Base-by-base conservation (phyloP, 2,888 invertebrate genomes). In the Palloptera scutellata region DNA sequence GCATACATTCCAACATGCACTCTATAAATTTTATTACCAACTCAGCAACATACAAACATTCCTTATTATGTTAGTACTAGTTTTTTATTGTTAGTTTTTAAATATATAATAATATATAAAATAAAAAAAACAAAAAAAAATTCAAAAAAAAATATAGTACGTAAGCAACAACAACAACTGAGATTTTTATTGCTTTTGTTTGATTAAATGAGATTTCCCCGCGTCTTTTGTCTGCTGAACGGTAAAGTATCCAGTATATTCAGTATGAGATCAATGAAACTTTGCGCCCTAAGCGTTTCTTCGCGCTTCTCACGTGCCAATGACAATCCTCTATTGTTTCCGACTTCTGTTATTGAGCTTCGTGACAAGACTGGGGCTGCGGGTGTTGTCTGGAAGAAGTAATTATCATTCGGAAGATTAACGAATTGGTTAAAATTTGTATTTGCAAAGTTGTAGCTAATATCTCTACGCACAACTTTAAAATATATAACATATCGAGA, bases 191-290 rank as follows among this genome's bases (percentile, higher is more conserved):
- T 45, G 0, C 17, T 52, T 61, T 53, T 1, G 41, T 43, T 20
- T 43, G 30, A 40, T 48, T 69, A 48, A 68, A 5, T 60, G 48
- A 9, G 65, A 30, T 6, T 2, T 30, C 30, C 30, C 2, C 30
- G 30, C 30, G 66, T 61, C 61, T 70, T 72, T 19, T 68, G 67
- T 59, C 65, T 68, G 17, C 73, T 69, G 45, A 71, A 61, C 52
- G 72, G 75, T 12, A 78, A 54, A 1, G 70, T 73, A 1, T 74
- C 76, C 17, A 78, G 71, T 53, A 77, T 71, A 12, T 73, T 74
- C 19, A 74, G 58, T 60, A 77, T 72, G 1, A 78, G 67, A 11
- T 77, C 74, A 17, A 76, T 59, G 52, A 78, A 72, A 5, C 64
- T 66, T 48, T 70, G 66, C 11, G 64, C 53, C 11, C 71, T 74